Conservation (phyloP, 2,888 invertebrate genomes). For the Neria commutata region DNA sequence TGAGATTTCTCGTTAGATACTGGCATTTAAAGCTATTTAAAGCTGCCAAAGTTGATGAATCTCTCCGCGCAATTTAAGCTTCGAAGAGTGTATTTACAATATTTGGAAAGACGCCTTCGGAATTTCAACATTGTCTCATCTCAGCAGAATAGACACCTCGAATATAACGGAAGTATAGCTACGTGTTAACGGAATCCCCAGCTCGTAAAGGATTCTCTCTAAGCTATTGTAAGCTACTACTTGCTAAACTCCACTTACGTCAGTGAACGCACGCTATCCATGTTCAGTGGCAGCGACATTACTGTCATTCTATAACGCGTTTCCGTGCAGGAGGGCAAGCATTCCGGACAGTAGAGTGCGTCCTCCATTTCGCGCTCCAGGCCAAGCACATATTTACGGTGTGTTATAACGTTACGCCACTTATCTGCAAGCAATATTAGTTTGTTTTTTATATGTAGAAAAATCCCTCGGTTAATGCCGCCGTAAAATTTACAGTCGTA, state of each 20-base stretch:
- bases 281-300: constrained; percentile 41
- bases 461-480: constrained; percentile 12
- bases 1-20: too few species aligned
- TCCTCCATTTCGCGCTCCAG: constrained; percentile 64
- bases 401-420: constrained; percentile 59
- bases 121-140: too few species aligned
- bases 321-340: constrained; percentile 66
- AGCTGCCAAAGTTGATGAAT: too few species aligned
- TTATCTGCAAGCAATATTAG: constrained; percentile 51
- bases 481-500: constrained; percentile 63
- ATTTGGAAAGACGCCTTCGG: too few species aligned
- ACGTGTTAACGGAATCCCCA: constrained; percentile 14
- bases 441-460: background rate
- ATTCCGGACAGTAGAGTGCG: constrained; percentile 65
- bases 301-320: constrained; percentile 64
- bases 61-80: too few species aligned
- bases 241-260: too few species aligned
- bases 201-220: constrained; percentile 11
- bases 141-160: background rate
- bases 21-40: too few species aligned
- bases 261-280: constrained; percentile 11
- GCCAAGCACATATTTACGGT: constrained; percentile 50
- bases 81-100: too few species aligned
- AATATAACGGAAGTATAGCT: constrained; percentile 19
- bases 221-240: too few species aligned